Base-by-base conservation (phyloP, 2,797 vertebrate species). In the Serranus cabrilla region DNA sequence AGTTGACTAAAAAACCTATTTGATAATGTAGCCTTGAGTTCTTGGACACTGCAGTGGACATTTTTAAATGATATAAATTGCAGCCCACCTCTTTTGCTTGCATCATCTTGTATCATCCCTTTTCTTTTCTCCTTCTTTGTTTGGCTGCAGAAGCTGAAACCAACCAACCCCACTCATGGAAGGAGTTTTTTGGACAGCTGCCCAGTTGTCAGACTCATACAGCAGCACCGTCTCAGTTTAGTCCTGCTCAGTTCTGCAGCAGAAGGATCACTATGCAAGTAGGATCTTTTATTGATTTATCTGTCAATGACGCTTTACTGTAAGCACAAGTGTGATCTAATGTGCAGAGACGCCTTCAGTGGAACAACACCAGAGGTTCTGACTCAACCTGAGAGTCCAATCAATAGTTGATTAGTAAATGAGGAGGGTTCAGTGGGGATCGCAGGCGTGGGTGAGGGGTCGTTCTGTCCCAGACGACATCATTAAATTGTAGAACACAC, bases 401-500 rank as follows among this genome's bases (percentile, higher is more conserved):
- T 91, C 83, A 55, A 87, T 84, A 80, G 78, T 31, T 74, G 78
- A 90, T 90, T 62, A 43, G 76, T 73, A 65, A 89, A 88, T 69
- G 74, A 79, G 68, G 74, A 71, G 63, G 40, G 43, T 47, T 31
- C 23, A 7, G 57, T 2, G 55, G 57, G 50, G 43, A 43, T 71
- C 9, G 18, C 37, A 37, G 55, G 52, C 51, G 80, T 40, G 73
- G 78, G 67, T 34, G 54, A 56, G 74, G 79, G 78, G 62, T 54
- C 20, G 17, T 34, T 54, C 21, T 50, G 69, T 91, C 90, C 85
- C 91, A 87, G 39, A 76, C 67, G 77, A 78, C 88, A 85, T 91
- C 85, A 89, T 93, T 92, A 92, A 87, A 87, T 45, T 51, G 79
- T 45, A 31, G 43, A 83, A 79, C 71, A 76, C 76, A 69, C 81